phyloP scores from a whole-genome alignment of 1,140 invertebrate genomes.

The Gerris buenoi region DNA sequence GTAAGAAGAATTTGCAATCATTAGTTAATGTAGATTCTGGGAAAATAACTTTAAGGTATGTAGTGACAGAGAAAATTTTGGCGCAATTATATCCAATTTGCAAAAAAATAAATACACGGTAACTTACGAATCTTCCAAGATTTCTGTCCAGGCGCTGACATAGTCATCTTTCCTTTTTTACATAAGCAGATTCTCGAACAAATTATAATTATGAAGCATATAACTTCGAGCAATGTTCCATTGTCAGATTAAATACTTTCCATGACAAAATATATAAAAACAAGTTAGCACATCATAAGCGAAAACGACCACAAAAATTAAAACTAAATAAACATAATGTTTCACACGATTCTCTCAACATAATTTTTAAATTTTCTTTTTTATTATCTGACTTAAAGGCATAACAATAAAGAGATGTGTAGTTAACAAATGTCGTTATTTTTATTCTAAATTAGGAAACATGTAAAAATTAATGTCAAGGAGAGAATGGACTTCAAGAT shows the following conservation, averaged over 20 bases:
- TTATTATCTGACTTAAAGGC: too few species aligned
- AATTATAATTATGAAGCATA: too few species aligned
- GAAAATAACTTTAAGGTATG: too few species aligned
- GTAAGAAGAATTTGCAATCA: too few species aligned
- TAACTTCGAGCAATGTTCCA: too few species aligned
- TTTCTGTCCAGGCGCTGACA: slow-evolving; percentile 2
- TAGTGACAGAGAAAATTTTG: not conserved
- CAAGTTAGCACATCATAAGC: not conserved
- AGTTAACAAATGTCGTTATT: too few species aligned
- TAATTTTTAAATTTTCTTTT: not conserved
- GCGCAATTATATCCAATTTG: not conserved
- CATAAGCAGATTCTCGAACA: too few species aligned
- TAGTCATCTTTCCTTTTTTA: not conserved
- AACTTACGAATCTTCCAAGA: slow-evolving; percentile 11
- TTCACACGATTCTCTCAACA: not conserved
- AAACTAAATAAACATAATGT: not conserved
- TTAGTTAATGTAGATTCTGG: too few species aligned
- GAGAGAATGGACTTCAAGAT: not conserved
- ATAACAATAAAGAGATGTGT: too few species aligned
- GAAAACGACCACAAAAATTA: not conserved
- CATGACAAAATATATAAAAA: not conserved
- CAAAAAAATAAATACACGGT: not conserved
- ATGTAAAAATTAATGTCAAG: slow-evolving; percentile 4
- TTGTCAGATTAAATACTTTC: too few species aligned
- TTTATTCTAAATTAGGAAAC: not conserved